Conservation (phyloP, 2,113 vertebrate genomes). For the Etheostoma spectabile region DNA sequence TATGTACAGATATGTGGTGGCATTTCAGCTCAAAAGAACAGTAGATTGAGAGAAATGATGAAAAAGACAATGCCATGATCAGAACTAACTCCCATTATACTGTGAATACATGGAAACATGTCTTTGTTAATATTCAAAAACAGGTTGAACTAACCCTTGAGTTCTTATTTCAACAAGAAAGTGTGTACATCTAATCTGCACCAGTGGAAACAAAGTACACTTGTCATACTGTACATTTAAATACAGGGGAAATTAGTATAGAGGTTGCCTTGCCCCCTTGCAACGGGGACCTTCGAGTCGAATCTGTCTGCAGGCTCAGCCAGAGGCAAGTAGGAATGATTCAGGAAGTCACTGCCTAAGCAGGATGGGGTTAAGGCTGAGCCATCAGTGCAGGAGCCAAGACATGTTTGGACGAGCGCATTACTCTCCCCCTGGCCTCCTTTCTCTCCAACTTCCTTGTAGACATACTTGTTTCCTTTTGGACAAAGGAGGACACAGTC, state of each 20-base stretch:
- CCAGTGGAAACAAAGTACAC: background rate
- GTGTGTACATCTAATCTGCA: background rate
- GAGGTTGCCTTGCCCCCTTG: conserved; percentile 36
- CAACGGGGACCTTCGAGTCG: background rate
- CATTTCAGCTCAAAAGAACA: background rate
- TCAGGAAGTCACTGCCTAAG: conserved; percentile 65
- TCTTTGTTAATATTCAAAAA: background rate
- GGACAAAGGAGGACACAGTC: conserved; percentile 50
- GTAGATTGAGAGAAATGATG: background rate
- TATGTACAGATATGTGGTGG: background rate
- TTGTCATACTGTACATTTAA: conserved; percentile 9
- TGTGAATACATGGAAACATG: background rate
- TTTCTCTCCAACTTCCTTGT: conserved; percentile 40
- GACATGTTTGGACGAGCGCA: conserved; percentile 7
- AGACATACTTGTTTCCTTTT: conserved; percentile 72
- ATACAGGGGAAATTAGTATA: conserved; percentile 74
- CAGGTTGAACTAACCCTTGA: background rate
- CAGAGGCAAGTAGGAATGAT: conserved; percentile 75
- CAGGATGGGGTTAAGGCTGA: background rate
- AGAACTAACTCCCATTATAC: background rate
- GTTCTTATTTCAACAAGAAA: background rate
- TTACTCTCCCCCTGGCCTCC: background rate
- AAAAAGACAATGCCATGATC: background rate
- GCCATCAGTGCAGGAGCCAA: conserved; percentile 22
- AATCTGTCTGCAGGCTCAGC: conserved; percentile 39